Evolutionary conservation across 2,888 invertebrate genomes (phyloP).

Genomic region (Cerastis rubricosa): DNA sequence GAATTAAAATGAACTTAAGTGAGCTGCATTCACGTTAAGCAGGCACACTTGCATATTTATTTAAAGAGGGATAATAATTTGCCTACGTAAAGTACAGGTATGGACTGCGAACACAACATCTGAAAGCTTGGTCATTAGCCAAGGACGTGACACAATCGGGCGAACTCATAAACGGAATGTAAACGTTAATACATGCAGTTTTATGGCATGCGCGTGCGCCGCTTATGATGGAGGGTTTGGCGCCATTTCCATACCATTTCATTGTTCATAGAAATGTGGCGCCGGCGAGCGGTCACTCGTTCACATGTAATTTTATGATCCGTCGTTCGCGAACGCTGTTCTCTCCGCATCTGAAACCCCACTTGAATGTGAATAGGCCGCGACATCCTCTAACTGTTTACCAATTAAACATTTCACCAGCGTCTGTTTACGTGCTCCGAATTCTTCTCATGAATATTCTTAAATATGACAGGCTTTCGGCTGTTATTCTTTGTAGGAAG

Average conservation of each 20-base stretch:
- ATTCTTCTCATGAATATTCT: constrained; percentile 68
- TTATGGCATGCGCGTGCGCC: constrained; percentile 81
- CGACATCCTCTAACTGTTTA: constrained; percentile 76
- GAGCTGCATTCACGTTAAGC: constrained; percentile 32
- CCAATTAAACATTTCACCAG: constrained; percentile 84
- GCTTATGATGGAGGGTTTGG: constrained; percentile 85
- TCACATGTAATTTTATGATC: constrained; percentile 87
- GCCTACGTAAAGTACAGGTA: constrained; percentile 18
- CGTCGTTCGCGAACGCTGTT: constrained; percentile 80
- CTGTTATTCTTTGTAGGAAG: constrained; percentile 72
- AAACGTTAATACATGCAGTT: constrained; percentile 75
- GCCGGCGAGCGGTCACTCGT: constrained; percentile 85
- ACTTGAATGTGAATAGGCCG: constrained; percentile 78
- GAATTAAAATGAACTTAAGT: constrained; percentile 30
- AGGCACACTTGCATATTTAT: constrained; percentile 42
- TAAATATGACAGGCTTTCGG: constrained; percentile 68
- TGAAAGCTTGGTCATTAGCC: constrained; percentile 69
- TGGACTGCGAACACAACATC: constrained; percentile 45
- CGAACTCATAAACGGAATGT: constrained; percentile 73
- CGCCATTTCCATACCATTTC: constrained; percentile 87
- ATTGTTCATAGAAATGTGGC: constrained; percentile 89
- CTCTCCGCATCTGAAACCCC: constrained; percentile 78
- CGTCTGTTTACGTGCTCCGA: constrained; percentile 77
- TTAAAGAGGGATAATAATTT: constrained; percentile 29
- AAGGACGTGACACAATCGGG: constrained; percentile 79